Evolutionary conservation across 2,797 vertebrate genomes (phyloP).

Genomic region (Spinibarbus caldwelli): DNA sequence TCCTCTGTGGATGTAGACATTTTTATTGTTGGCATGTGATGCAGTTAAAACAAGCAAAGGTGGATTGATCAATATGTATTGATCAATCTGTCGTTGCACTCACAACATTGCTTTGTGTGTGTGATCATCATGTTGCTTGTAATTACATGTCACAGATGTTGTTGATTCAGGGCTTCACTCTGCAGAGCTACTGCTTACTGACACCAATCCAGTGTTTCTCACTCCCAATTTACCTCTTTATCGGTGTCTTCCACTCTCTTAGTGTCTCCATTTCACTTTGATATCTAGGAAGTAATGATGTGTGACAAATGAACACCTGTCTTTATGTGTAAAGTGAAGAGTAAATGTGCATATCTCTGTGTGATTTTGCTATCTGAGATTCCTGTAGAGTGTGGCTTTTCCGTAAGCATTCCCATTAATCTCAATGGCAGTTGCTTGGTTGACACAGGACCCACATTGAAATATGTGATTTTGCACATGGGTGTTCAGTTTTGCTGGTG

Average conservation of each 20-base stretch:
- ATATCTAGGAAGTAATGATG: conserved; percentile 50
- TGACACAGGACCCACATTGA: neutral
- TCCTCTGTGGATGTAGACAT: conserved; percentile 59
- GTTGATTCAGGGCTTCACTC: conserved; percentile 56
- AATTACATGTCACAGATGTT: conserved; percentile 55
- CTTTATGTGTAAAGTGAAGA: conserved; percentile 15
- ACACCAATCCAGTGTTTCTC: conserved; percentile 56
- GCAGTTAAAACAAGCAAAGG: conserved; percentile 69
- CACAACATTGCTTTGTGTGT: conserved; percentile 34
- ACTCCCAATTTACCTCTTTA: conserved; percentile 8
- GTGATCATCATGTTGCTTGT: conserved; percentile 48
- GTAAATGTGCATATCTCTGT: conserved; percentile 41
- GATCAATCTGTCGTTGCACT: conserved; percentile 62
- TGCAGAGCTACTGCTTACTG: conserved; percentile 46
- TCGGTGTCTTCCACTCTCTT: conserved; percentile 3
- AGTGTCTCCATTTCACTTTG: conserved; percentile 31
- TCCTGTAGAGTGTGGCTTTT: neutral
- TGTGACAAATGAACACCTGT: conserved; percentile 32
- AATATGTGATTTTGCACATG: neutral
- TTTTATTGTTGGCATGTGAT: conserved; percentile 70
- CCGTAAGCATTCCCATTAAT: neutral
- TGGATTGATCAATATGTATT: conserved; percentile 72
- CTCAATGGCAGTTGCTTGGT: conserved; percentile 1
- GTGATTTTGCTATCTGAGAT: conserved; percentile 1
- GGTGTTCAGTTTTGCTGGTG: neutral